Conservation (phyloP, 2,113 vertebrate genomes). For the Chascanopsetta lugubris region DNA sequence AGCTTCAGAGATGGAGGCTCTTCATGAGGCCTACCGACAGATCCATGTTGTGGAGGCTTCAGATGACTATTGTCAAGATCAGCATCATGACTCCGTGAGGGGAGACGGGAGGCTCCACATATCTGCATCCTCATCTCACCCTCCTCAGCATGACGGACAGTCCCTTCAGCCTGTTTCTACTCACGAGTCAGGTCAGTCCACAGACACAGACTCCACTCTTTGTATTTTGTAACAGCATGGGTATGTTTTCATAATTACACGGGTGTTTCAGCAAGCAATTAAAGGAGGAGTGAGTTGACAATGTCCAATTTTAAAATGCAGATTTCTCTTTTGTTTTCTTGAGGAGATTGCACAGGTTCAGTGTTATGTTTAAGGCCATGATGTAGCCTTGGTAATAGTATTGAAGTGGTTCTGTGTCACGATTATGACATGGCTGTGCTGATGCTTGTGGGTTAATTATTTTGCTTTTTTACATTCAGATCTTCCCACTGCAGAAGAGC, state of each 20-base stretch:
- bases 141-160: slow-evolving; percentile 27
- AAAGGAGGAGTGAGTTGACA: too few species aligned
- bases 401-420: not conserved
- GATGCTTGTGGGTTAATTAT: not conserved
- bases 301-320: too few species aligned
- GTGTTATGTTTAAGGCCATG: not conserved
- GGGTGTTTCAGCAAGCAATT: too few species aligned
- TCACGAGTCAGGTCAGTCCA: slow-evolving; percentile 72
- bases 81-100: not conserved
- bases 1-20: slow-evolving; percentile 86
- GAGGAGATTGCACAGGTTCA: not conserved
- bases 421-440: not conserved
- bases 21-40: slow-evolving; percentile 86
- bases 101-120: slow-evolving; percentile 17
- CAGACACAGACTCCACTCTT: not conserved
- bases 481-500: slow-evolving; percentile 89
- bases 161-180: slow-evolving; percentile 64
- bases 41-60: slow-evolving; percentile 79
- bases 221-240: not conserved
- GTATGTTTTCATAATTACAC: too few species aligned
- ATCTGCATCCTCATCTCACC: slow-evolving; percentile 14
- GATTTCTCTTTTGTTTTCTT: not conserved
- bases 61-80: slow-evolving; percentile 59
- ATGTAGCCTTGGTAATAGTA: not conserved
- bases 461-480: slow-evolving; percentile 75